These are phyloP conservation scores for Metellina segmentata DNA, from an alignment of 2,888 invertebrate species.

Conservation along the genomic window DNA sequence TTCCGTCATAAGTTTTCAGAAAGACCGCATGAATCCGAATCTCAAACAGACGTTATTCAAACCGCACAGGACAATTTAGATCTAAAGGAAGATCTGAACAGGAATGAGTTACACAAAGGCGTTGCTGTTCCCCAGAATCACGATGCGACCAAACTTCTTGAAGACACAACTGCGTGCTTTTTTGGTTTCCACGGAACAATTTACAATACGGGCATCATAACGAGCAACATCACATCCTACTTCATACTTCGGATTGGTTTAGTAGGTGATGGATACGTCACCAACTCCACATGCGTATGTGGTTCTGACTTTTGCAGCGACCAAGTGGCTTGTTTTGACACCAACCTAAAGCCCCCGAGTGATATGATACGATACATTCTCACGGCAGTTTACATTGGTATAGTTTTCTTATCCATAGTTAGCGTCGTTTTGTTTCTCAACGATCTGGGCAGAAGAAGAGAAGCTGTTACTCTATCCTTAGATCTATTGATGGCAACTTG, in stretches of 20 bases:
- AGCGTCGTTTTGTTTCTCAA: constrained; percentile 94
- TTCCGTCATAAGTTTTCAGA: background rate
- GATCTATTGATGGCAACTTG: constrained; percentile 91
- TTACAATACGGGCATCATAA: constrained; percentile 97
- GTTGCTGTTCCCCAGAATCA: background rate
- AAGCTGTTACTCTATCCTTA: background rate
- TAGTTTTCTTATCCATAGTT: constrained; percentile 91
- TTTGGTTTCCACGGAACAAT: constrained; percentile 99
- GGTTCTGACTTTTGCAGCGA: constrained; percentile 36
- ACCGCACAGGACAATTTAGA: background rate
- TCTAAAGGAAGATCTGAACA: background rate
- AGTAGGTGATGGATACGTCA: background rate
- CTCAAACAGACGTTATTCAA: background rate
- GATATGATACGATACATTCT: constrained; percentile 93
- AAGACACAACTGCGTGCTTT: constrained; percentile 89
- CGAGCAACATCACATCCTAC: constrained; percentile 97
- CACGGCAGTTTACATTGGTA: constrained; percentile 92
- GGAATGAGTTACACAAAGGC: background rate
- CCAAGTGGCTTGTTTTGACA: constrained; percentile 73
- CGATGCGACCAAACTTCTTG: background rate
- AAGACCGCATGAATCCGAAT: background rate
- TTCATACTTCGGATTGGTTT: constrained; percentile 78
- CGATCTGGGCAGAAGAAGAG: constrained; percentile 89
- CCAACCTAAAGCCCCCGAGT: constrained; percentile 89
- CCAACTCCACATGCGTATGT: constrained; percentile 2